These are phyloP conservation scores for Matsumurasca onukii DNA, from an alignment of 1,140 invertebrate genomes.

Conservation along the genomic window DNA sequence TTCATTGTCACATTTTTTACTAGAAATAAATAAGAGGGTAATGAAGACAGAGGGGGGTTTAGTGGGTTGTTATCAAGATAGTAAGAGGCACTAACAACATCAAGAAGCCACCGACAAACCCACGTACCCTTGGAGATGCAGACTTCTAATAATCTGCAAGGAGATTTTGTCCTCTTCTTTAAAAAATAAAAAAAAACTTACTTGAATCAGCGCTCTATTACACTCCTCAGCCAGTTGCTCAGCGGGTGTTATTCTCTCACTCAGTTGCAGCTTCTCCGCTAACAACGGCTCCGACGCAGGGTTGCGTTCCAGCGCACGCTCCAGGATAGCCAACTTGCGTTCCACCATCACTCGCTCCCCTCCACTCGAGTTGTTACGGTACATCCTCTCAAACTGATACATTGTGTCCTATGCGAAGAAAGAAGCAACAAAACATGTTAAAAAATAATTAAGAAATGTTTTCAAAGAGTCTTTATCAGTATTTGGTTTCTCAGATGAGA, in stretches of 20 bases:
- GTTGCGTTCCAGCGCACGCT: conserved; percentile 57
- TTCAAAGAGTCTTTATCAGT: background rate
- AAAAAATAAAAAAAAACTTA: too few relatives aligned
- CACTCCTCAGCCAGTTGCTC: conserved; percentile 44
- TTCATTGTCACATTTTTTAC: too few relatives aligned
- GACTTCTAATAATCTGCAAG: too few relatives aligned
- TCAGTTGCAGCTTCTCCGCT: conserved; percentile 52
- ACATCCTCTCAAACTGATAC: conserved; percentile 48
- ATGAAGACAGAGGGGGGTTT: too few relatives aligned
- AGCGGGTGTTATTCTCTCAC: conserved; percentile 53
- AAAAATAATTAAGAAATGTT: background rate
- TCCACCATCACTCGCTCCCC: conserved; percentile 49
- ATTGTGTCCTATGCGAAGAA: conserved; percentile 39
- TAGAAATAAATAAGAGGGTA: too few relatives aligned
- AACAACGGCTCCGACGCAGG: conserved; percentile 51
- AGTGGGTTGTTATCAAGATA: too few relatives aligned
- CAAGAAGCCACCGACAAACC: too few relatives aligned
- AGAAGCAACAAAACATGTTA: conserved; percentile 1
- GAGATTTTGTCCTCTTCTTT: too few relatives aligned
- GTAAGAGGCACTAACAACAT: too few relatives aligned
- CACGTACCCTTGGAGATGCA: too few relatives aligned
- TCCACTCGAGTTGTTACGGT: conserved; percentile 49
- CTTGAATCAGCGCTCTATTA: too few relatives aligned
- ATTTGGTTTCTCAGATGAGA: background rate
- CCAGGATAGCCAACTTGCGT: conserved; percentile 57